A percentile compares a stretch with the other conserved stretches of the same genome.
These are phyloP conservation scores for Cephonodes hylas DNA, from an alignment of 2,888 invertebrate species.

Conservation along the genomic window DNA sequence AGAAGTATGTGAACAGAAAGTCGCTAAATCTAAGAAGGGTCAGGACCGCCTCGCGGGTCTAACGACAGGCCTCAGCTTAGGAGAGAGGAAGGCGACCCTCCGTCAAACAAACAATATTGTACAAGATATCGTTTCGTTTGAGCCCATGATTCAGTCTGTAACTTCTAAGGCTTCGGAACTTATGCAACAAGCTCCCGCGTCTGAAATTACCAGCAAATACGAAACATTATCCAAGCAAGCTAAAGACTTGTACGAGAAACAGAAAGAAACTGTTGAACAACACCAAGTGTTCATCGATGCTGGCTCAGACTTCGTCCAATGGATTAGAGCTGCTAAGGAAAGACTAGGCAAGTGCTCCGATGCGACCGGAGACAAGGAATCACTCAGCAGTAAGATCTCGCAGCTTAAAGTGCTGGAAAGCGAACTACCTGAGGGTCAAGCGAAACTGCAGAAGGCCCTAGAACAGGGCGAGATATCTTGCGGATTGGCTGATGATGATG, in stretches of 20 bases:
- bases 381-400: slow-evolving; percentile 91
- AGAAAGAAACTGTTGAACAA: slow-evolving; percentile 93
- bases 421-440: slow-evolving; percentile 91
- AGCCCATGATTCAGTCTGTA: slow-evolving; percentile 98
- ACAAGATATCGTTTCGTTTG: slow-evolving; percentile 97
- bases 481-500: slow-evolving; percentile 90
- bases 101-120: slow-evolving; percentile 96
- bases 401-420: slow-evolving; percentile 92
- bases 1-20: slow-evolving; percentile 93
- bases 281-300: slow-evolving; percentile 96
- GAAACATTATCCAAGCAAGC: slow-evolving; percentile 94
- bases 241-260: slow-evolving; percentile 92
- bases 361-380: slow-evolving; percentile 95
- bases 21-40: slow-evolving; percentile 88
- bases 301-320: slow-evolving; percentile 94
- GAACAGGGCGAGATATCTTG: slow-evolving; percentile 94
- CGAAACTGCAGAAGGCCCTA: slow-evolving; percentile 90
- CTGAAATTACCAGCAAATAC: slow-evolving; percentile 95
- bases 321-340: slow-evolving; percentile 96
- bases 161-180: slow-evolving; percentile 96
- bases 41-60: slow-evolving; percentile 85
- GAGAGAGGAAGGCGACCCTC: slow-evolving; percentile 93
- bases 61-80: slow-evolving; percentile 88
- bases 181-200: slow-evolving; percentile 94
- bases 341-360: slow-evolving; percentile 94